phyloP scores from a whole-genome alignment of 53 echinoderm and acorn worm species.

The Paracentrotus lividus region DNA sequence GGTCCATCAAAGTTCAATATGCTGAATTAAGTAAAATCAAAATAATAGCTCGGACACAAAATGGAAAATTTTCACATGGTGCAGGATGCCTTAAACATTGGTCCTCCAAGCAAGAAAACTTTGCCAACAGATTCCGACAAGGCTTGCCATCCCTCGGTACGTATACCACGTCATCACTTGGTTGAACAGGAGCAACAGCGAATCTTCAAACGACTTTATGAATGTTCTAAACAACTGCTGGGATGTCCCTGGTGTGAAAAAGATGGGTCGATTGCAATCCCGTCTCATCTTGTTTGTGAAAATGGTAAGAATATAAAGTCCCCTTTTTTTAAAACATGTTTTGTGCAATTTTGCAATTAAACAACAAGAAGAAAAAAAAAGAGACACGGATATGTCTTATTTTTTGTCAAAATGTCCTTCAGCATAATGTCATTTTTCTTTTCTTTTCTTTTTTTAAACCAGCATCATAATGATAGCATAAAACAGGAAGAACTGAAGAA shows the following conservation, averaged over 20 bases:
- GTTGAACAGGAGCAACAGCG: neutral
- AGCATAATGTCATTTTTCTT: neutral
- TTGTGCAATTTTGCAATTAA: neutral
- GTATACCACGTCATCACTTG: conserved; percentile 41
- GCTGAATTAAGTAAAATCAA: no score
- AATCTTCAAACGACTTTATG: conserved; percentile 29
- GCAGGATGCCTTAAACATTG: neutral
- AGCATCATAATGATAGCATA: neutral
- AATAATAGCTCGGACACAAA: no score
- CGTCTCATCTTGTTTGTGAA: neutral
- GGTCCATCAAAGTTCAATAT: no score
- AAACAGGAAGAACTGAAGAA: no score
- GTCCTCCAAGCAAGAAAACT: neutral
- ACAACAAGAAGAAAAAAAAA: neutral
- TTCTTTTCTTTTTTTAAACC: neutral
- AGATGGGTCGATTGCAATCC: neutral
- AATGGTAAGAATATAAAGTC: neutral
- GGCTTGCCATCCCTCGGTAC: neutral
- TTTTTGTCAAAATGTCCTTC: neutral
- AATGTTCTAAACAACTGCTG: conserved; percentile 16
- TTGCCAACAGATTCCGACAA: neutral
- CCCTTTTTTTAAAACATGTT: neutral
- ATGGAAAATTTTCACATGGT: neutral
- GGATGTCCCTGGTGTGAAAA: conserved; percentile 32
- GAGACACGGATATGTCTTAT: neutral